phyloP scores from a whole-genome alignment of 2,797 vertebrate genomes.

The Dicrostonyx torquatus region DNA sequence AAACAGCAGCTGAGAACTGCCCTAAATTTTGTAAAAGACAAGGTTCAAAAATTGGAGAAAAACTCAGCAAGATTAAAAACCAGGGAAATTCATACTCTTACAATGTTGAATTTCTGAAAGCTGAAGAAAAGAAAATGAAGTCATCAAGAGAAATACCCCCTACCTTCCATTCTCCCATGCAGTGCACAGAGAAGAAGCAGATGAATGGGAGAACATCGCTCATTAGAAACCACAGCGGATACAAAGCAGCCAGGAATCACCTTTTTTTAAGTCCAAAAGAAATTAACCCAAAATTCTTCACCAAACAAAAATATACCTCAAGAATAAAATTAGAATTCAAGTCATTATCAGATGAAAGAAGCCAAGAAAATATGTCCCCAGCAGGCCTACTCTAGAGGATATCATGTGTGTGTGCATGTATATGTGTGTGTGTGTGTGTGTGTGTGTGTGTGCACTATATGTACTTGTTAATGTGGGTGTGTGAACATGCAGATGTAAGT shows the following conservation, averaged over 20 bases:
- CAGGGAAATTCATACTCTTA: background rate
- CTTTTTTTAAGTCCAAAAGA: background rate
- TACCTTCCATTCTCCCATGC: no score
- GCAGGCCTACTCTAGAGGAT: background rate
- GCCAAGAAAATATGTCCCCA: background rate
- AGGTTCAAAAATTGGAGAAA: background rate
- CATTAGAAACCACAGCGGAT: background rate
- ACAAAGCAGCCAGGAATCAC: background rate
- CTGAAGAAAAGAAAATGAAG: background rate
- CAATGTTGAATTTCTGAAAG: background rate
- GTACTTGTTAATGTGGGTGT: background rate
- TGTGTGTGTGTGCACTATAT: fast-evolving
- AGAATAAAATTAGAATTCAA: background rate
- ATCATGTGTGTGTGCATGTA: background rate
- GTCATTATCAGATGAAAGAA: background rate
- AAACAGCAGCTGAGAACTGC: background rate
- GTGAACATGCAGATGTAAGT: background rate
- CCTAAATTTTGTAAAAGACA: background rate
- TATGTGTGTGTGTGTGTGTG: background rate
- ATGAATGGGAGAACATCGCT: no score
- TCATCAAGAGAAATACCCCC: background rate
- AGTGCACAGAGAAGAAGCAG: background rate
- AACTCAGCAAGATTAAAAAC: background rate
- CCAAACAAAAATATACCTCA: background rate
- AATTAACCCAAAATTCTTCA: background rate